Evolutionary conservation across 2,888 invertebrate genomes (phyloP).

Genomic region (Pseudoips prasinana): DNA sequence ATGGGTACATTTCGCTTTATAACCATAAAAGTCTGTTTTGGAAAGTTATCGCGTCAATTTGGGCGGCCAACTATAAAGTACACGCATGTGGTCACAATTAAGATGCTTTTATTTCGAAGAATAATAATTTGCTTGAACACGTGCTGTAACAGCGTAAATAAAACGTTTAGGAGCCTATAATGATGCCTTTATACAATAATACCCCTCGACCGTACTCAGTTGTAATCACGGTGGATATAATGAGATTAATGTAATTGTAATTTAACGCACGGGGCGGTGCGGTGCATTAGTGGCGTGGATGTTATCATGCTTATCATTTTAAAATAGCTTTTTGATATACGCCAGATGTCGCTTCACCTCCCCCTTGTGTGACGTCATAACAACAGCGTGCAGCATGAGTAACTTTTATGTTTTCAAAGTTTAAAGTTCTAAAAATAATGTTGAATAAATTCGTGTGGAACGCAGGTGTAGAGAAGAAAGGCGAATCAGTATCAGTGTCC

Average conservation of each 20-base stretch:
- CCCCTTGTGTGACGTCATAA: slow-evolving; percentile 36
- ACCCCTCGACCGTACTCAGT: slow-evolving; percentile 44
- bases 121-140: slow-evolving; percentile 56
- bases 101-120: slow-evolving; percentile 42
- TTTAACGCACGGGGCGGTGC: slow-evolving; percentile 65
- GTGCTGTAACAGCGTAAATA: slow-evolving; percentile 46
- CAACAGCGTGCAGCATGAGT: slow-evolving; percentile 22
- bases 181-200: slow-evolving; percentile 42
- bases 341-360: slow-evolving; percentile 64
- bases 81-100: slow-evolving; percentile 42
- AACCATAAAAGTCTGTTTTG: slow-evolving; percentile 49
- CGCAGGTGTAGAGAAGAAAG: slow-evolving; percentile 32
- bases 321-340: slow-evolving; percentile 66
- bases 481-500: slow-evolving; percentile 43
- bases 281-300: slow-evolving; percentile 62
- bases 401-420: slow-evolving; percentile 9
- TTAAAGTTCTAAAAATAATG: slow-evolving; percentile 1
- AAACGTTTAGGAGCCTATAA: slow-evolving; percentile 39
- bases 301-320: slow-evolving; percentile 74
- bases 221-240: slow-evolving; percentile 66
- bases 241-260: slow-evolving; percentile 69
- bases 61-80: slow-evolving; percentile 21
- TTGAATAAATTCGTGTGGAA: slow-evolving; percentile 21
- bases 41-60: slow-evolving; percentile 46
- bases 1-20: slow-evolving; percentile 38